Evolutionary conservation across 2,888 invertebrate species (phyloP), one percentile per base, ranked within the genome.

Genomic region (Flexamia atlantica): DNA sequence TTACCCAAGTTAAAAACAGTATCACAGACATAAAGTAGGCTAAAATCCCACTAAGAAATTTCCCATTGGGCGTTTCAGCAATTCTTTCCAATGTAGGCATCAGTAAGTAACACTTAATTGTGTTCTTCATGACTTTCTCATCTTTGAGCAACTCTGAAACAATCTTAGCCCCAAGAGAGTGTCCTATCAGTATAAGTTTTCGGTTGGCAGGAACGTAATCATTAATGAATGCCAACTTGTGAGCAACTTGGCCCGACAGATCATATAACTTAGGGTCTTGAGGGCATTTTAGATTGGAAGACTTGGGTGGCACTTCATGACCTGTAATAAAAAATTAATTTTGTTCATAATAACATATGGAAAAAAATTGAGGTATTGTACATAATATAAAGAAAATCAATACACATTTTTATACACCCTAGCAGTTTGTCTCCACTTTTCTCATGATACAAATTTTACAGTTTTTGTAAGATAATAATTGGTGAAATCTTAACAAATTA

Each of bases 151-250:
- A 89, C 89, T 97, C 94, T 83, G 97, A 89, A 85, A 94, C 92
- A 88, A 97, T 94, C 93, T 97, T 97, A 81, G 95, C 93, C 3
- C 98, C 98, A 88, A 98, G 96, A 0, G 98, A 98, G 91, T 98
- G 98, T 0, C 97, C 97, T 87, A 98, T 92, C 53, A 98, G 90
- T 90, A 97, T 95, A 57, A 98, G 89, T 89, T 92, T 94, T n/a
- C 94, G 93, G 88, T 93, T 91, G 86, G 92, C 90, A 82, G 97
- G 95, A 86, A 97, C 92, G 89, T 93, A 94, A 87, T 94, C 93
- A 87, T 93, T 91, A 83, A 98, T 94, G 89, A 98, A 95, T 83
- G 93, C 92, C 72, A 91, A 88, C 91, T 97, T 97, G 90, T 97
- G 96, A 83, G 93, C 89, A 81, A 95, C 90, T 92, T 98, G 98